A percentile compares a stretch with the other conserved stretches of the same genome.
These are phyloP conservation scores for Acanthopagrus latus DNA, from an alignment of 2,797 vertebrate species.

Conservation along the genomic window DNA sequence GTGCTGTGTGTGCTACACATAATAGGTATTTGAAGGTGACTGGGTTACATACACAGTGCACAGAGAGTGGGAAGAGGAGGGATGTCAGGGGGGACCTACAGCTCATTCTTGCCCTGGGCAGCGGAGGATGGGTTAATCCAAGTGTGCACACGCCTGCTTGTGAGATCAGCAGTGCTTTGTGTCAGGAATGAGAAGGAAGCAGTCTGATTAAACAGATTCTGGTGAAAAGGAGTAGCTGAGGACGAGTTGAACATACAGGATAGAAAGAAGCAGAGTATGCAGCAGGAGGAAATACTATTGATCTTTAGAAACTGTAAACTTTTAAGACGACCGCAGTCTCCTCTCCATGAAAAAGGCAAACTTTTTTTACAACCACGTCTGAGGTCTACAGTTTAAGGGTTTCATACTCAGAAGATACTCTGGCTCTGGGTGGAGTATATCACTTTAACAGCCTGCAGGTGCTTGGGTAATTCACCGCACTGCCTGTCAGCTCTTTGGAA, in stretches of 20 bases:
- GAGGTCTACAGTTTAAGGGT: conserved; percentile 7
- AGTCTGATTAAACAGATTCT: not conserved
- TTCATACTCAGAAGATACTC: conserved; percentile 24
- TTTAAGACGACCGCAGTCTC: conserved; percentile 17
- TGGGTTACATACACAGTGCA: conserved; percentile 5
- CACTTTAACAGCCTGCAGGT: conserved; percentile 61
- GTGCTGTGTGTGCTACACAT: conserved; percentile 5
- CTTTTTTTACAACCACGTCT: conserved; percentile 26
- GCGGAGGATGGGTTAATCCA: not conserved
- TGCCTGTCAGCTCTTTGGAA: conserved; percentile 49
- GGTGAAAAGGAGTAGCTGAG: not conserved
- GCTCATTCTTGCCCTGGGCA: conserved; percentile 4
- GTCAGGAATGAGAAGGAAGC: not conserved
- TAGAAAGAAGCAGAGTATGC: not conserved
- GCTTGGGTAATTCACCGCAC: conserved; percentile 43
- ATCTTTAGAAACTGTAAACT: not conserved
- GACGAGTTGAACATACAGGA: not conserved
- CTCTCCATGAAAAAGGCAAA: conserved; percentile 13
- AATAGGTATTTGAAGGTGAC: conserved; percentile 16
- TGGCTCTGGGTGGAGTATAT: conserved; percentile 40
- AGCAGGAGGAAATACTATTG: not conserved
- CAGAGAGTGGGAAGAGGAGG: not conserved
- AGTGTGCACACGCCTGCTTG: not conserved
- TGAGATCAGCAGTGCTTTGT: not conserved
- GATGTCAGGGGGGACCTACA: not conserved